Evolutionary conservation across 2,113 vertebrate genomes (phyloP), one percentile per base, ranked within the genome.

Genomic region (Boulengeromyrus knoepffleri): DNA sequence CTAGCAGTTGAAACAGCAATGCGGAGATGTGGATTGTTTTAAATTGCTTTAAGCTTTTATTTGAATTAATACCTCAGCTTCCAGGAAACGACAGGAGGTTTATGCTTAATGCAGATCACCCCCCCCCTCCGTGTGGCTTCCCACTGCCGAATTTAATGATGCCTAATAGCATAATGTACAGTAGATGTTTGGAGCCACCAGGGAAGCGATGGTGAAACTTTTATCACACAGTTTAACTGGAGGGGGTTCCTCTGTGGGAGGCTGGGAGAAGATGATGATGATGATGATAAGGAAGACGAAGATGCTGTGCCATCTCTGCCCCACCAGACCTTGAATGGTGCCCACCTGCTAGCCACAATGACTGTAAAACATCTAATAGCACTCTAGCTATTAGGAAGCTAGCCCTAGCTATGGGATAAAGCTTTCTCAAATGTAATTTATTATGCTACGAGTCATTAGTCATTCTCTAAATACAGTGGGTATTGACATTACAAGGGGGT

Each of bases 11-110:
- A 89, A 58, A 85, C 36, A 85, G 42, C 3, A 80, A 85, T 62
- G 89, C 36, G 36, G 77, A 85, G 89, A 53, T 27, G 53, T 62
- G 89, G 89, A 89, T 89, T 89, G 89, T 49, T 52, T 89, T 58
- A 85, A 89, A 89, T 89, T 89, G 80, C 89, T 62, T 24, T 39
- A 45, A 85, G 89, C 89, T 89, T 89, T 89, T 89, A 89, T 89
- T 89, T 62, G 80, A 85, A 89, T 89, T 58, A 89, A 89, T 58
- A 85, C 89, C 88, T 56, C 88, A 52, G 74, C 88, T 89, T 89
- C 88, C 39, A 42, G 58, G 89, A 62, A 56, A 62, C 89, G 85
- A 56, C 89, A 47, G 89, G 77, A 85, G 77, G 80, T n/a, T 8
- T 8, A 7, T 21, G 52, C 89, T 66, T 89, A 85, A 85, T 89